A percentile compares a stretch with the other conserved stretches of the same genome.
These are phyloP conservation scores for Megaceryle torquata DNA, from an alignment of 2,113 vertebrate species.

Conservation along the genomic window DNA sequence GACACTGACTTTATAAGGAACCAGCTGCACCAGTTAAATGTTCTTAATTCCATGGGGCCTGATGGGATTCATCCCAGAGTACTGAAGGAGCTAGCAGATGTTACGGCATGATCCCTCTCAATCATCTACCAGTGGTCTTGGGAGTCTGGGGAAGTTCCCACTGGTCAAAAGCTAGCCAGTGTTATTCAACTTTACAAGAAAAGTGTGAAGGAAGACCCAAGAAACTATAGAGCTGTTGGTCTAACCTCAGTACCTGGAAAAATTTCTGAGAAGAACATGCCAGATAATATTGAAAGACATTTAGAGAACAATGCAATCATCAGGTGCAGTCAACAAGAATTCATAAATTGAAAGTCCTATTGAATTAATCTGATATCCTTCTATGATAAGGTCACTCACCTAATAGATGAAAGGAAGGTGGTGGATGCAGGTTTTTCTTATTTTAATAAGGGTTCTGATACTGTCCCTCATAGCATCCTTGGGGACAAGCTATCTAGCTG, in stretches of 20 bases:
- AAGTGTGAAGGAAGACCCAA: not conserved
- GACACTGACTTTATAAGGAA: not conserved
- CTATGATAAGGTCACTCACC: not conserved
- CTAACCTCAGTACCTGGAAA: not conserved
- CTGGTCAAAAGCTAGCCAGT: not conserved
- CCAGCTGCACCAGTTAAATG: not conserved
- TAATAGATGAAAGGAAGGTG: rapidly evolving
- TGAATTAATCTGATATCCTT: not conserved
- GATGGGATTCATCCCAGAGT: not conserved
- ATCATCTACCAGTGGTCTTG: not conserved
- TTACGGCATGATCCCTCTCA: not conserved
- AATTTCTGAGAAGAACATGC: not conserved
- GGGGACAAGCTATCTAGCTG: not conserved
- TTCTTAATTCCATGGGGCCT: not conserved
- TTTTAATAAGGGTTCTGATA: not conserved
- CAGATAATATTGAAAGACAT: not conserved
- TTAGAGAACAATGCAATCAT: not conserved
- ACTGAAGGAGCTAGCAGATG: not conserved
- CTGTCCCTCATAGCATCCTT: not conserved
- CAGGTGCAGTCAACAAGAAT: not conserved
- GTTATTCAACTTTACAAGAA: not conserved
- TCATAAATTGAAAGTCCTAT: not conserved
- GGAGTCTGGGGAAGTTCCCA: not conserved
- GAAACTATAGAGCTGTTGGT: not conserved
- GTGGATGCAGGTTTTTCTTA: not conserved